These are phyloP conservation scores for Coelinius sp. DNA, from an alignment of 2,888 invertebrate genomes.

Conservation along the genomic window DNA sequence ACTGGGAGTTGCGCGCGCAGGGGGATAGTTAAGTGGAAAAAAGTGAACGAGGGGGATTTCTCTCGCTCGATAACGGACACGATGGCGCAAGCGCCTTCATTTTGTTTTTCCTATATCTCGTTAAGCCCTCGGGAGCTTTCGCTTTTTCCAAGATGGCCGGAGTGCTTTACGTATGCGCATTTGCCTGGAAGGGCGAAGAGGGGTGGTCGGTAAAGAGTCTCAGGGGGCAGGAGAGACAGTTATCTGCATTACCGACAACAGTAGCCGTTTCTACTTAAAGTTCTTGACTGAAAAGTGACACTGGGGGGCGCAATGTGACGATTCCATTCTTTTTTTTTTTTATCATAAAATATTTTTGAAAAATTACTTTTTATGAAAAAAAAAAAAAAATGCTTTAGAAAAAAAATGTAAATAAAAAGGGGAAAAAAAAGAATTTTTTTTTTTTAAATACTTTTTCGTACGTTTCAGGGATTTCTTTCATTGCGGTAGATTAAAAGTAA, in stretches of 20 bases:
- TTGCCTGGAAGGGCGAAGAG: constrained; percentile 38
- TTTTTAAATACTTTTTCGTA: not conserved
- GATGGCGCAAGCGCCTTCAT: constrained; percentile 71
- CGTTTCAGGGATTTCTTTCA: not conserved
- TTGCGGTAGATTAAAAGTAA: constrained; percentile 6
- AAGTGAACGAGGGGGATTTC: constrained; percentile 62
- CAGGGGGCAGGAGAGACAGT: constrained; percentile 41
- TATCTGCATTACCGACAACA: constrained; percentile 46
- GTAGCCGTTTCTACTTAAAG: not conserved
- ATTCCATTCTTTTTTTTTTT: constrained; percentile 41
- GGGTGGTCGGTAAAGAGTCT: constrained; percentile 57
- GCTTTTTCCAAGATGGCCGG: constrained; percentile 67
- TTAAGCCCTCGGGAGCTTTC: not conserved
- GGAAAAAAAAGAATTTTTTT: not conserved
- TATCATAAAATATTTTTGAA: not conserved
- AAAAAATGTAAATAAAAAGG: not conserved
- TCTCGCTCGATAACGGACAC: constrained; percentile 68
- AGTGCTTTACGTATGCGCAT: constrained; percentile 40
- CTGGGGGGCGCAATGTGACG: constrained; percentile 45
- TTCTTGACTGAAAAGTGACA: constrained; percentile 26
- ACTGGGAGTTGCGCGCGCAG: constrained; percentile 51
- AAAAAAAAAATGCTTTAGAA: not conserved
- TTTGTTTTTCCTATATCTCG: constrained; percentile 68
- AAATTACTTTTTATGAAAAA: not conserved
- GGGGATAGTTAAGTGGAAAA: constrained; percentile 65